Evolutionary conservation across 2,797 vertebrate species (phyloP).

Genomic region (Buphagus erythrorhynchus): DNA sequence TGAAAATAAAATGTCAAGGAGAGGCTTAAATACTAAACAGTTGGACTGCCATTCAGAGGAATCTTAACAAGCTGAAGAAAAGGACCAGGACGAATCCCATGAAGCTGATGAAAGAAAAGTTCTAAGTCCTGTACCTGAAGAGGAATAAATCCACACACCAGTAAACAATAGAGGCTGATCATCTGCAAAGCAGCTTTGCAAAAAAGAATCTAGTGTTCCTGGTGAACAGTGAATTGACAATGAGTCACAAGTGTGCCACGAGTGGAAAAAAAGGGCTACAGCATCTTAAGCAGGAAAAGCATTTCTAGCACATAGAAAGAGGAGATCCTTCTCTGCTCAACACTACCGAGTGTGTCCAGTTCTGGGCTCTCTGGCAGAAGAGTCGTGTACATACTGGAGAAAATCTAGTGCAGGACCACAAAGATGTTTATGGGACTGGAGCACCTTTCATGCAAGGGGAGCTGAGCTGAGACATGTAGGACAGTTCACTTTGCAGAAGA

Average conservation of each 20-base stretch:
- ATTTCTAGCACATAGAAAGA: background rate
- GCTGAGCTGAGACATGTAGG: background rate
- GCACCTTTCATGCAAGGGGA: background rate
- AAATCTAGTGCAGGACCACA: background rate
- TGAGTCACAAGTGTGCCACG: background rate
- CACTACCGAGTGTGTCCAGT: rapidly evolving
- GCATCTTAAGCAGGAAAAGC: background rate
- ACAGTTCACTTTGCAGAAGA: background rate
- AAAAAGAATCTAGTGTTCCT: background rate
- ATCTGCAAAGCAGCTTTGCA: background rate
- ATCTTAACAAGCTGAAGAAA: background rate
- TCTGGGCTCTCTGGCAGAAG: background rate
- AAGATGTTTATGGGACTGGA: background rate
- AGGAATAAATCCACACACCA: background rate
- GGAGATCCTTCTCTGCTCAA: background rate
- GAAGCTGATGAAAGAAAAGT: background rate
- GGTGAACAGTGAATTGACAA: background rate
- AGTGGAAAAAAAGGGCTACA: background rate
- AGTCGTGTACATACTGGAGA: background rate
- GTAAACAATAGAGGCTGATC: background rate
- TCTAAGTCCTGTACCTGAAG: background rate
- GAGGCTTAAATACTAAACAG: background rate
- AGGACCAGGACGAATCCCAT: rapidly evolving
- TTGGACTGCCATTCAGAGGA: background rate
- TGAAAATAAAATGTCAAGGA: background rate